Evolutionary conservation across 2,888 invertebrate genomes (phyloP).

Genomic region (Unio delphinus): DNA sequence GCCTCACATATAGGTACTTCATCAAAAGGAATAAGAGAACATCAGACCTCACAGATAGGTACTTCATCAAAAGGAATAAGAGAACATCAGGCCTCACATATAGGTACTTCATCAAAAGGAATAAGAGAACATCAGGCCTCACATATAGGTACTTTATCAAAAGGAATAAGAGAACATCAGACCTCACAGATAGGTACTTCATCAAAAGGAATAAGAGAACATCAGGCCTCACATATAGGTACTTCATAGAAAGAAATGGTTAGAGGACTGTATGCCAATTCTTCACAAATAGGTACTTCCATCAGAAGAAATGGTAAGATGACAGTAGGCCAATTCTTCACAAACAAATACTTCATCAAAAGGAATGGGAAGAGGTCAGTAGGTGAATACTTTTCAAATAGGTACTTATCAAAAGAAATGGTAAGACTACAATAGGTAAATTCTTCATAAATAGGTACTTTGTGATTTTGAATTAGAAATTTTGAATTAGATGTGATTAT

Average conservation of each 20-base stretch:
- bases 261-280: background rate
- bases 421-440: slow-evolving; percentile 26
- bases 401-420: slow-evolving; percentile 74
- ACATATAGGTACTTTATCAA: slow-evolving; percentile 73
- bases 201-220: slow-evolving; percentile 67
- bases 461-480: slow-evolving; percentile 71
- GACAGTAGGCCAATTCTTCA: too few relatives aligned
- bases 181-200: slow-evolving; percentile 66
- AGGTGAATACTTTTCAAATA: background rate
- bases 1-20: background rate
- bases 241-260: slow-evolving; percentile 68
- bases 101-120: slow-evolving; percentile 74
- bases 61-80: slow-evolving; percentile 73
- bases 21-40: background rate
- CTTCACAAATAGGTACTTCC: too few relatives aligned
- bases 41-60: slow-evolving; percentile 44
- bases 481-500: too few relatives aligned
- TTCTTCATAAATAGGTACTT: slow-evolving; percentile 68
- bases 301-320: too few relatives aligned
- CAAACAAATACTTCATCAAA: slow-evolving; percentile 73
- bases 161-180: slow-evolving; percentile 57
- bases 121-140: slow-evolving; percentile 19
- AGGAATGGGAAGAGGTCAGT: slow-evolving; percentile 62
- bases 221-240: background rate
- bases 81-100: background rate